A percentile compares a stretch with the other conserved stretches of the same genome.
Conservation (phyloP, 2,888 invertebrate genomes). For the Nephrocerus scutellatus region DNA sequence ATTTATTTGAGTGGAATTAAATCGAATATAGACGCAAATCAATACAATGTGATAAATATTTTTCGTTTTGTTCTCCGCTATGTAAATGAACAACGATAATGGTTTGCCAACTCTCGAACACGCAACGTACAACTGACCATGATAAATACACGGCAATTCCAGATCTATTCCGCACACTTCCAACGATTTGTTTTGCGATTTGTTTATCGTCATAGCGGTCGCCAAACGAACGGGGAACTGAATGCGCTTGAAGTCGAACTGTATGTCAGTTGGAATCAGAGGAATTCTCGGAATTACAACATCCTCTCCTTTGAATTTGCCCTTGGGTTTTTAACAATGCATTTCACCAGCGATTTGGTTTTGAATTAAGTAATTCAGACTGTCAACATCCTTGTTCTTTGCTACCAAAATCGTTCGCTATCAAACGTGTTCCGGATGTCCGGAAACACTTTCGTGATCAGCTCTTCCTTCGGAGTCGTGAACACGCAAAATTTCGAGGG, state of each 20-base stretch:
- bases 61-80: constrained; percentile 13
- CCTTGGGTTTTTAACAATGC: constrained; percentile 15
- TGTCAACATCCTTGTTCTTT: constrained; percentile 18
- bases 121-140: constrained; percentile 2
- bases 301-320: constrained; percentile 17
- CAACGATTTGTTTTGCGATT: constrained; percentile 34
- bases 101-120: constrained; percentile 6
- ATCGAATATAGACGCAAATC: too few relatives aligned
- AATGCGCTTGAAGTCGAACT: background rate
- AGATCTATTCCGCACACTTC: constrained; percentile 27
- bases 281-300: constrained; percentile 34
- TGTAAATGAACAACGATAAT: constrained; percentile 2
- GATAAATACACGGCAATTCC: constrained; percentile 16
- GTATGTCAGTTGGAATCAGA: constrained; percentile 30
- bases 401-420: constrained; percentile 21
- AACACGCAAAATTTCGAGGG: constrained; percentile 13
- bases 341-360: constrained; percentile 11
- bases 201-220: constrained; percentile 34
- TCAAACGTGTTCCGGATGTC: constrained; percentile 13
- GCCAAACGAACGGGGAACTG: constrained; percentile 22
- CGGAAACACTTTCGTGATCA: constrained; percentile 11
- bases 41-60: too few relatives aligned
- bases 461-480: constrained; percentile 4
- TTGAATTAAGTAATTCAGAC: constrained; percentile 15
- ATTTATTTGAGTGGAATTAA: too few relatives aligned